phyloP scores from a whole-genome alignment of 23 tunicate genomes.

The Clavelina lepadiformis region DNA sequence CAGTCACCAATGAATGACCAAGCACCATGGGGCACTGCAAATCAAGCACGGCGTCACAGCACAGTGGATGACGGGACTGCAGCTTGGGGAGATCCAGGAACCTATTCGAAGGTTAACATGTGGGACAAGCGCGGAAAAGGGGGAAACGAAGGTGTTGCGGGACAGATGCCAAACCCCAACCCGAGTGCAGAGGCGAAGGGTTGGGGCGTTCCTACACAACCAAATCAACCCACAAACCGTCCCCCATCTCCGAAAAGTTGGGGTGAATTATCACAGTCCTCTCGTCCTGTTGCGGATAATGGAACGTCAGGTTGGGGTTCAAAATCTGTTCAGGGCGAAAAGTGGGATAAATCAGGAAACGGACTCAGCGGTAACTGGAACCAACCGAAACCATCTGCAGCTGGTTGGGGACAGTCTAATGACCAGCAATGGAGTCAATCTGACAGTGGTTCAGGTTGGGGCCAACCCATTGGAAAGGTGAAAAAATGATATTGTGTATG shows the following conservation, averaged over 20 bases:
- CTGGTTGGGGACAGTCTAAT: constrained; percentile 43
- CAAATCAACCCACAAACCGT: constrained; percentile 32
- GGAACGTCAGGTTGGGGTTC: constrained; percentile 60
- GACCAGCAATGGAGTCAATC: constrained; percentile 67
- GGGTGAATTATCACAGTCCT: constrained; percentile 59
- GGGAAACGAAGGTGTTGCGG: constrained; percentile 16
- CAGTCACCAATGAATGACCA: constrained; percentile 43
- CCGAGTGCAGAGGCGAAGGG: constrained; percentile 36
- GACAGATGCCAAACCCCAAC: constrained; percentile 19
- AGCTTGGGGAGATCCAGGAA: constrained; percentile 90
- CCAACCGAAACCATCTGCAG: constrained; percentile 5
- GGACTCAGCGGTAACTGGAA: constrained; percentile 39
- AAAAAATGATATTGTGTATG: no score
- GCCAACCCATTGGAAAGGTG: constrained; percentile 31
- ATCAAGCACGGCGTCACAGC: constrained; percentile 31
- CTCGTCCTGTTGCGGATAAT: constrained; percentile 35
- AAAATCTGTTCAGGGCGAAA: constrained; percentile 22
- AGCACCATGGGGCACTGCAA: constrained; percentile 11
- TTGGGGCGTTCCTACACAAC: constrained; percentile 60
- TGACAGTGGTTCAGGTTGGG: constrained; percentile 44
- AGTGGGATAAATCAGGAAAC: constrained; percentile 27
- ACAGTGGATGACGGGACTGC: constrained; percentile 80
- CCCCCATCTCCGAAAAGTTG: constrained; percentile 65
- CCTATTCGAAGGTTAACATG: constrained; percentile 68
- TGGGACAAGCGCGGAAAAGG: constrained; percentile 69